Percentiles rank a stretch among this genome's conserved stretches.
phyloP scores from a whole-genome alignment of 2,888 invertebrate genomes.

The Venusia cambrica region DNA sequence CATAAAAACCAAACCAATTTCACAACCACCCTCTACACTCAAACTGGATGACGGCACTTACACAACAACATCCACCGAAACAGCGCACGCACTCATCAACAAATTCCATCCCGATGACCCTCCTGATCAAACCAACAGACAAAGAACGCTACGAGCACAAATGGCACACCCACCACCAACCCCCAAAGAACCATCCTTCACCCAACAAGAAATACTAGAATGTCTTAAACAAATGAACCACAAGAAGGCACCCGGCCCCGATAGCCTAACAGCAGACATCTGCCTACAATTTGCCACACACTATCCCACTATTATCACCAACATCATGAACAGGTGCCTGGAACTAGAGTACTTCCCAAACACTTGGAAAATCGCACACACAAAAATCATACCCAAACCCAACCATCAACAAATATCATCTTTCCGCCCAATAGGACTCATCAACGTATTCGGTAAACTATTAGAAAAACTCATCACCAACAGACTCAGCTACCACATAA shows the following conservation, averaged over 20 bases:
- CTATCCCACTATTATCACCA: conserved; percentile 1
- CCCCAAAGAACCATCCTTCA: neutral
- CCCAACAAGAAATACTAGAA: neutral
- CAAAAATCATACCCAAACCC: conserved; percentile 33
- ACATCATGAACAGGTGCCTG: conserved; percentile 17
- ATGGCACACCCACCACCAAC: neutral
- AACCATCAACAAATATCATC: conserved; percentile 9
- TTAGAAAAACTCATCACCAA: conserved; percentile 23
- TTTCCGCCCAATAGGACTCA: conserved; percentile 31
- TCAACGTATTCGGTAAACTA: conserved; percentile 28
- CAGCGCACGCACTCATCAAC: neutral
- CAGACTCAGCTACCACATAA: conserved; percentile 14
- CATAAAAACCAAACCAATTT: neutral
- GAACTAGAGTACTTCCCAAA: conserved; percentile 13
- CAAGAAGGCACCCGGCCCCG: conserved; percentile 27
- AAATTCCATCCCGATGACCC: neutral
- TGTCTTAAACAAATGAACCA: conserved; percentile 10
- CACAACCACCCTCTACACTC: conserved; percentile 1
- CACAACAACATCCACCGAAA: neutral
- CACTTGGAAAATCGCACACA: conserved; percentile 11
- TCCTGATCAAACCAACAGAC: neutral
- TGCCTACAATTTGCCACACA: conserved; percentile 6
- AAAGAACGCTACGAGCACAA: neutral
- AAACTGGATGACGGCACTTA: neutral
- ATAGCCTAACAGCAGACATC: conserved; percentile 24